phyloP scores from a whole-genome alignment of 2,113 vertebrate species.

The Lates calcarifer region DNA sequence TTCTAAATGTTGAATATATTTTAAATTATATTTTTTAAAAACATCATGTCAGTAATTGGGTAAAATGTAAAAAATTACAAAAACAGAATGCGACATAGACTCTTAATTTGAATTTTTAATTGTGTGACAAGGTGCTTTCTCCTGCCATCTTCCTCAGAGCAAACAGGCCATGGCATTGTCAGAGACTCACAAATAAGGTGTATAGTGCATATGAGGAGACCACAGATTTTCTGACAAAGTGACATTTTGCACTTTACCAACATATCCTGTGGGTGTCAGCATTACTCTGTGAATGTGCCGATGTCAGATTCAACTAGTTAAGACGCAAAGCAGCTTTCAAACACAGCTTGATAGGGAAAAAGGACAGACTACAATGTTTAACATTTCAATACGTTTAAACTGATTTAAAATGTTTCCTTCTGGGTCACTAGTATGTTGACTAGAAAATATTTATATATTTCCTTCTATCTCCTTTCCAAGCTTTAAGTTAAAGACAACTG shows the following conservation, averaged over 20 bases:
- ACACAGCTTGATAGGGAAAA: not conserved
- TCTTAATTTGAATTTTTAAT: not conserved
- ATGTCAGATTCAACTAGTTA: not conserved
- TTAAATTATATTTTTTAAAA: too few relatives aligned
- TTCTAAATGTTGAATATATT: too few relatives aligned
- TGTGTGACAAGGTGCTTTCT: not conserved
- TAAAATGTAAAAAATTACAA: too few relatives aligned
- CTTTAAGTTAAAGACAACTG: not conserved
- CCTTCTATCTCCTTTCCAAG: not conserved
- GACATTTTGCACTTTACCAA: conserved; percentile 16
- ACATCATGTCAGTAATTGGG: too few relatives aligned
- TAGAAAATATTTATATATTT: not conserved
- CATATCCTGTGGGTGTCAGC: conserved; percentile 69
- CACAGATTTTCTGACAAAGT: not conserved
- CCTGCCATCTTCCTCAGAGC: not conserved
- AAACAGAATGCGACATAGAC: too few relatives aligned
- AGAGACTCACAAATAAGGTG: not conserved
- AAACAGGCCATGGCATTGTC: not conserved
- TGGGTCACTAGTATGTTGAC: not conserved
- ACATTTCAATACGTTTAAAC: not conserved
- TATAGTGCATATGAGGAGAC: not conserved
- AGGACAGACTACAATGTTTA: not conserved
- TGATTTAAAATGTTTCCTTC: not conserved
- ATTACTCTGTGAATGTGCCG: conserved; percentile 29
- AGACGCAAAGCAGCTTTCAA: conserved; percentile 5